These are phyloP conservation scores for Standfussiana lucernea DNA, from an alignment of 2,888 invertebrate species.

Conservation along the genomic window DNA sequence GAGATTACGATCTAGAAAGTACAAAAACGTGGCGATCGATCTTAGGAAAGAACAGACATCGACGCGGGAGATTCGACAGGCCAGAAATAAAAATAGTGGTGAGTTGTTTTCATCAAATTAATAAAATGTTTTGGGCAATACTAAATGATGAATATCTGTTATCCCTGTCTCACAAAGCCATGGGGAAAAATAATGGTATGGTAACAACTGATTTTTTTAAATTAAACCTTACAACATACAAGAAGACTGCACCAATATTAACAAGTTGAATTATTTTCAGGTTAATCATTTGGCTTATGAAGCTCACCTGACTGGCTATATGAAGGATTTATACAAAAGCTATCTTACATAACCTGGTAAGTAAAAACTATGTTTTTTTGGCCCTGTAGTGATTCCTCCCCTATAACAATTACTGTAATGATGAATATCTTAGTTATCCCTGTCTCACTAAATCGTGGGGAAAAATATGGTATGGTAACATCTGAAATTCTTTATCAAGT, in stretches of 20 bases:
- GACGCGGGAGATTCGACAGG: too few relatives aligned
- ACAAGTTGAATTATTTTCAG: slow-evolving; percentile 21
- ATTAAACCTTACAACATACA: too few relatives aligned
- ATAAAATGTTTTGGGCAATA: not conserved
- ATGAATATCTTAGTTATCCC: slow-evolving; percentile 84
- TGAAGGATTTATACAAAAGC: not conserved
- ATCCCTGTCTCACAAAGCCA: slow-evolving; percentile 83
- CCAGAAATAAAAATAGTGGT: too few relatives aligned
- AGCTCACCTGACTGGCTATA: not conserved
- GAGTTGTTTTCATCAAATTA: slow-evolving; percentile 11
- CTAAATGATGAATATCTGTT: slow-evolving; percentile 80
- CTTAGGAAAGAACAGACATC: too few relatives aligned
- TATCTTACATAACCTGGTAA: not conserved
- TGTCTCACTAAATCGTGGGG: slow-evolving; percentile 82
- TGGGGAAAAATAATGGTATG: slow-evolving; percentile 82
- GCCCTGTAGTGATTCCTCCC: not conserved
- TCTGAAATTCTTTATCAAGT: slow-evolving; percentile 64
- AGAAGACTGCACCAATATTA: not conserved
- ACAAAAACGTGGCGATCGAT: too few relatives aligned
- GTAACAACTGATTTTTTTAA: slow-evolving; percentile 82
- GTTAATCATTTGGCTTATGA: not conserved
- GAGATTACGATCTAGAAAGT: not conserved
- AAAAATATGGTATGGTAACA: slow-evolving; percentile 82
- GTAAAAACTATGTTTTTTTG: not conserved
- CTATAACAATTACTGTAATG: slow-evolving; percentile 66